Evolutionary conservation across 2,797 vertebrate genomes (phyloP).

Genomic region (Hafferia zeledoni): DNA sequence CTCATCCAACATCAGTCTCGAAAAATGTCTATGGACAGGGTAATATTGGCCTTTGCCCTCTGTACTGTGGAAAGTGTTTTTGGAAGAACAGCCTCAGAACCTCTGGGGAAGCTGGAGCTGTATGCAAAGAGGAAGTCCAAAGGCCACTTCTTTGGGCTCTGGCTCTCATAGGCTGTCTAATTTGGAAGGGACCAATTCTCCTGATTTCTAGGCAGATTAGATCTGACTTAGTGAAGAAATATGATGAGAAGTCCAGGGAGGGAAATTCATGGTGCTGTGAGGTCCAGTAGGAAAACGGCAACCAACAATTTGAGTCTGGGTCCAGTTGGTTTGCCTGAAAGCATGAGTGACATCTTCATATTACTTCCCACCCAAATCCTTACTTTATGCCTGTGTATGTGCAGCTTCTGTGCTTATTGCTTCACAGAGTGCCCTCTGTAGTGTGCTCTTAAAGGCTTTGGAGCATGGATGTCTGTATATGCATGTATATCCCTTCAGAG

Average conservation of each 20-base stretch:
- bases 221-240: background rate
- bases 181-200: background rate
- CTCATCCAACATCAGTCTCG: background rate
- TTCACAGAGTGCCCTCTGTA: background rate
- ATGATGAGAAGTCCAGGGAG: background rate
- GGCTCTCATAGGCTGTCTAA: background rate
- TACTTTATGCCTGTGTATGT: background rate
- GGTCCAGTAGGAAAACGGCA: background rate
- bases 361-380: background rate
- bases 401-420: background rate
- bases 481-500: background rate
- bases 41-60: background rate
- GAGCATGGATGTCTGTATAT: background rate
- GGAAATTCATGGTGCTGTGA: background rate
- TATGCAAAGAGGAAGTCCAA: background rate
- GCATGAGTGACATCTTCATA: background rate
- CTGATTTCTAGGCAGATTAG: background rate
- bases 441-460: background rate
- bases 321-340: rapidly evolving
- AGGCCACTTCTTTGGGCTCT: background rate
- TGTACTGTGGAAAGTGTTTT: background rate
- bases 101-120: background rate
- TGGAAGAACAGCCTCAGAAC: background rate
- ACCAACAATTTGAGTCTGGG: background rate
- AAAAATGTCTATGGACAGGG: background rate